These are phyloP conservation scores for Pelobates fuscus DNA, from an alignment of 2,113 vertebrate genomes.

Conservation along the genomic window DNA sequence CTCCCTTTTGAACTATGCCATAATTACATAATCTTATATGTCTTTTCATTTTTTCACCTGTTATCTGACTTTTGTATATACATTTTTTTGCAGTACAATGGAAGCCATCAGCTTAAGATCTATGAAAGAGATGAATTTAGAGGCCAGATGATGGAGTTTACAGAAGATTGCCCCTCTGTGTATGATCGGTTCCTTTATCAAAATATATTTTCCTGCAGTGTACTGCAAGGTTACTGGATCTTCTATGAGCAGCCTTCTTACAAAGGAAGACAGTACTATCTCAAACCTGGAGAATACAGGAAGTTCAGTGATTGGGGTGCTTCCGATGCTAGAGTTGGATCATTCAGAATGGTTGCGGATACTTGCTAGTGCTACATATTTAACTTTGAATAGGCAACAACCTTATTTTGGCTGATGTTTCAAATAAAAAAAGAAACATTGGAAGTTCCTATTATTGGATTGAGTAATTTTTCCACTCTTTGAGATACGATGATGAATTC, in stretches of 20 bases:
- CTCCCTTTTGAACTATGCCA: no score
- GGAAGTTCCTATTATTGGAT: neutral
- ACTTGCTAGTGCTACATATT: constrained; percentile 53
- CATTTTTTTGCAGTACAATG: constrained; percentile 65
- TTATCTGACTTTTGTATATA: no score
- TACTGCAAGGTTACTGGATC: constrained; percentile 75
- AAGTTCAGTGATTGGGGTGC: constrained; percentile 74
- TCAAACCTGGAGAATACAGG: constrained; percentile 72
- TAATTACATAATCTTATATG: neutral
- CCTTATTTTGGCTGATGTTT: neutral
- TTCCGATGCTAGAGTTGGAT: constrained; percentile 66
- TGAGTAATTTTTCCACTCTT: no score
- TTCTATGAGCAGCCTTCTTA: constrained; percentile 80
- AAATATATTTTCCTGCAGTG: constrained; percentile 73
- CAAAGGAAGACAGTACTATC: constrained; percentile 71
- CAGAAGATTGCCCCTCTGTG: constrained; percentile 72
- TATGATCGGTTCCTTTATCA: constrained; percentile 71
- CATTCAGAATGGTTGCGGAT: constrained; percentile 60
- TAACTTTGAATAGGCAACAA: neutral
- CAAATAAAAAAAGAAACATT: neutral
- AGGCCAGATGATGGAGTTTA: constrained; percentile 75
- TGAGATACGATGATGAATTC: no score
- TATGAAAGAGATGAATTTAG: constrained; percentile 73
- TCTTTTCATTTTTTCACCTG: no score
- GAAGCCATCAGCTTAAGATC: constrained; percentile 72